A percentile compares a stretch with the other conserved stretches of the same genome.
Conservation (phyloP, 1,140 invertebrate genomes). For the Coptotermes formosanus region DNA sequence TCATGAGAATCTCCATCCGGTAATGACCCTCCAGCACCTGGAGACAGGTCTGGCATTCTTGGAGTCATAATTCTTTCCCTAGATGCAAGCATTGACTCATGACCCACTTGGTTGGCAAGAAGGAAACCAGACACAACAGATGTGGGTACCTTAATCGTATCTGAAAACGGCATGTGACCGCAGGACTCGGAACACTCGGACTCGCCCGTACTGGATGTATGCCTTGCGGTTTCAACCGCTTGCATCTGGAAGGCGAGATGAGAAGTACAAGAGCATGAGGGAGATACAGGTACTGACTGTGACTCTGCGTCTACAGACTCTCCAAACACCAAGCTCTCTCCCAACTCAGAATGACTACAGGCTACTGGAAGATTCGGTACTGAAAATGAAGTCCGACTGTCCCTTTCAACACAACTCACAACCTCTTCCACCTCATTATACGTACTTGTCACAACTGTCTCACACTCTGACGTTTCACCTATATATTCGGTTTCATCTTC, state of each 20-base stretch:
- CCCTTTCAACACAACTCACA: background rate
- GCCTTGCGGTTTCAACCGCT: background rate
- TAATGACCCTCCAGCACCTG: slow-evolving; percentile 47
- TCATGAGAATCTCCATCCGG: slow-evolving; percentile 54
- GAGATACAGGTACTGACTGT: background rate
- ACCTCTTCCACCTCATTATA: background rate
- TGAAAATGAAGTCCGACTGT: background rate
- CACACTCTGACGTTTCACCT: slow-evolving; percentile 38
- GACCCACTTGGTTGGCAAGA: slow-evolving; percentile 33
- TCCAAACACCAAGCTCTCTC: background rate
- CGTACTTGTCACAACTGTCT: slow-evolving; percentile 35
- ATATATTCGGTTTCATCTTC: slow-evolving; percentile 37
- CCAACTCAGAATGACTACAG: background rate
- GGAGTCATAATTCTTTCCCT: background rate
- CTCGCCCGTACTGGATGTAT: background rate
- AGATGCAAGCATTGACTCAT: slow-evolving; percentile 5
- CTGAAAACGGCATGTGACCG: background rate
- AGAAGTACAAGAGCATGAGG: background rate
- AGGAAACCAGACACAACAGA: slow-evolving; percentile 25
- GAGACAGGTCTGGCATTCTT: slow-evolving; percentile 2
- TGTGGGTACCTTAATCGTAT: background rate
- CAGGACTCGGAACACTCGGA: background rate
- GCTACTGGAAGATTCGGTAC: background rate
- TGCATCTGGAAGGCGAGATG: background rate
- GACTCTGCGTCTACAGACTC: background rate